Conservation (phyloP, 92 coral and sea anemone species). For the Pocillopora grandis region DNA sequence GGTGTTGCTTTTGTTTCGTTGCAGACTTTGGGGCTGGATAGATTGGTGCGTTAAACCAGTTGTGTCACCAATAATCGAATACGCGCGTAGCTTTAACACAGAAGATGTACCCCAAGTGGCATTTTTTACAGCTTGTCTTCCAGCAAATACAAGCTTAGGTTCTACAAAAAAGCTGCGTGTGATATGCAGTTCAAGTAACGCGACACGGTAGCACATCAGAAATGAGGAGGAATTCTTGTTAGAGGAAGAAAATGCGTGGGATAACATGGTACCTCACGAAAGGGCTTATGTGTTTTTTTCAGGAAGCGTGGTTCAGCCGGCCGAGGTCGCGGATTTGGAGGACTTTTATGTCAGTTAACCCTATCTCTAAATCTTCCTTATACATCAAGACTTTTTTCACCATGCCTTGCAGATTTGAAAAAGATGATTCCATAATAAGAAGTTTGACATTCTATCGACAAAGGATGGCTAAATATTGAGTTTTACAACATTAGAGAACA, state of each 20-base stretch:
- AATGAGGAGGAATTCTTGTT: background rate
- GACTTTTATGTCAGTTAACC: constrained; percentile 11
- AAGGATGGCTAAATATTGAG: constrained; percentile 5
- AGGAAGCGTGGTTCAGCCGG: background rate
- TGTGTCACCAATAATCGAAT: background rate
- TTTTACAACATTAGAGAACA: constrained; percentile 1
- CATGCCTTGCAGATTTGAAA: constrained; percentile 10
- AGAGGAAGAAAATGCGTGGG: constrained; percentile 3
- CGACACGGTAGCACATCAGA: background rate
- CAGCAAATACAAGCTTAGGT: background rate
- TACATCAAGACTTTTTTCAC: too few species aligned
- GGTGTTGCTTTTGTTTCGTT: background rate
- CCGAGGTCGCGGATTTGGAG: background rate
- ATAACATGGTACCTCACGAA: background rate
- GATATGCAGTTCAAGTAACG: background rate
- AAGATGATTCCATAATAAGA: background rate
- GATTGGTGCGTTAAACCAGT: constrained; percentile 15
- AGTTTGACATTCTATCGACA: background rate
- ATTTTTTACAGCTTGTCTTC: constrained; percentile 27
- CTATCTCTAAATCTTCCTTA: too few species aligned
- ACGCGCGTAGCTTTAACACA: background rate
- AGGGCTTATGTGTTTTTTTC: constrained; percentile 17
- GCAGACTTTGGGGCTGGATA: constrained; percentile 28
- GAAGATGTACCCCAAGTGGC: background rate
- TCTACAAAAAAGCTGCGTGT: background rate